Base-by-base conservation (phyloP, 1,140 invertebrate species). In the Saccostrea echinata region DNA sequence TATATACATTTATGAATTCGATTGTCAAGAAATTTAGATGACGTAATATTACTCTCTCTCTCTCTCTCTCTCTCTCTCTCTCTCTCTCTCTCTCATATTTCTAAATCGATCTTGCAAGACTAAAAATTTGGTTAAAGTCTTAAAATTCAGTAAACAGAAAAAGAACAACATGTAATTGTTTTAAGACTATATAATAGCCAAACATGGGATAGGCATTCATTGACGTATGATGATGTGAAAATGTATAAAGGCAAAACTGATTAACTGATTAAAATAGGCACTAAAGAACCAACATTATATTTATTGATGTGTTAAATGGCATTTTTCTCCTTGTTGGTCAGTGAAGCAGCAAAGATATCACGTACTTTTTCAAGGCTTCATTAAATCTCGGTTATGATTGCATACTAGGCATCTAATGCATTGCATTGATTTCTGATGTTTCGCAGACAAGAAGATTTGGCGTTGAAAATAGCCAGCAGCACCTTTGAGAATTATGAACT, bases 331-430 rank as follows among this genome's bases (percentile, higher is more conserved):
- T 76, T 76, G 6, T n/a, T 30, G 68, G 68, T 76, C 16, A 76
- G 27, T 27, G 68, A 76, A 76, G 68, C 68, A 76, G 27, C 24
- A 76, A 30, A 76, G 68, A 76, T 30, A 76, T 27, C 68, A 33
- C 68, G 27, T 16, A 76, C 16, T 33, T 24, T 30, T 76, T 76
- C 27, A 76, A 76, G 12, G 27, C 24, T 33, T 76, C 68, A 33
- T 76, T 33, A 76, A 76, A 76, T 76, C 68, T 30, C 68, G 30
- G 68, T 76, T 76, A 76, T 76, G 68, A 76, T 76, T 76, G 68
- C 27, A 76, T 27, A 11, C 68, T 12, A 30, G 68, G 13, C 24
- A 76, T 76, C 68, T 33, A 76, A 30, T 30, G 68, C 68, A 30
- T 13, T 76, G 68, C 68, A 76, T 76, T 76, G 68, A 76, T 76